Percentiles rank a stretch among this genome's conserved stretches.
Conservation (phyloP, 2,888 invertebrate species). For the Diabrotica balteata region DNA sequence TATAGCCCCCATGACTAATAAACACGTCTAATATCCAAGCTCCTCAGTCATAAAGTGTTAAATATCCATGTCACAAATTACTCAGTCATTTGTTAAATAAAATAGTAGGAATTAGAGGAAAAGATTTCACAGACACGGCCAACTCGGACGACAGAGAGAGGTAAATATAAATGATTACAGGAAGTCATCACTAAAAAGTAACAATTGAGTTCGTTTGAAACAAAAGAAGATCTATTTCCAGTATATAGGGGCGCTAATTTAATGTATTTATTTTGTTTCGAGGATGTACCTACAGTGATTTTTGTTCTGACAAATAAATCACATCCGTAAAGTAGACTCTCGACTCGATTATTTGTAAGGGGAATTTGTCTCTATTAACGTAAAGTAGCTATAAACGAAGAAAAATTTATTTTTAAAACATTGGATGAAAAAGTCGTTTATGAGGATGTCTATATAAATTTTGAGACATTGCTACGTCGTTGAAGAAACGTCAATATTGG, state of each 20-base stretch:
- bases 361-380: too few relatives aligned
- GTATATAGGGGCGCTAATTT: conserved; percentile 38
- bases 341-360: too few relatives aligned
- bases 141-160: not conserved
- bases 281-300: conserved; percentile 33
- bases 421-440: too few relatives aligned
- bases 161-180: conserved; percentile 42
- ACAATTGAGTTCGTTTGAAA: conserved; percentile 47
- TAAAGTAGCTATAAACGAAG: too few relatives aligned
- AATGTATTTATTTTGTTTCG: conserved; percentile 23
- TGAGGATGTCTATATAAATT: too few relatives aligned
- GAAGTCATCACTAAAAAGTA: conserved; percentile 48
- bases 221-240: conserved; percentile 41
- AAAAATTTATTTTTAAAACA: too few relatives aligned
- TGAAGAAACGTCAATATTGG: too few relatives aligned
- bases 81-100: not conserved
- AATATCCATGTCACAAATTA: not conserved
- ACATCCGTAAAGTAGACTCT: conserved; percentile 23
- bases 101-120: not conserved
- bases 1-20: too few relatives aligned
- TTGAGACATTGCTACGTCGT: too few relatives aligned
- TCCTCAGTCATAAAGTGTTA: not conserved
- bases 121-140: not conserved
- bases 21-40: not conserved
- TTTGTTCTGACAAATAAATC: conserved; percentile 35